These are phyloP conservation scores for Orientallactaga bullata DNA, from an alignment of 2,113 vertebrate genomes.

Conservation along the genomic window DNA sequence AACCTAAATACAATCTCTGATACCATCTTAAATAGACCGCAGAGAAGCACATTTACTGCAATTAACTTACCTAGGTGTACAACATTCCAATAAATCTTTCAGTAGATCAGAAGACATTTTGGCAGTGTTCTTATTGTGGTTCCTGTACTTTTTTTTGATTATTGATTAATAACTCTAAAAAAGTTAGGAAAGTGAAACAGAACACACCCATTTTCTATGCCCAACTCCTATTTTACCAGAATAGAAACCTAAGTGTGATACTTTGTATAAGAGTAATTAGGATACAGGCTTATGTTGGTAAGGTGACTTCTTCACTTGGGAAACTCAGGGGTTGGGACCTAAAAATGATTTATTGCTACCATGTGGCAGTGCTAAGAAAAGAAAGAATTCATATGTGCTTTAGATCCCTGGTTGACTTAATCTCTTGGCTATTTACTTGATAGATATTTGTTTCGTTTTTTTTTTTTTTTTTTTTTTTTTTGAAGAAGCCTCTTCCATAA, in stretches of 20 bases:
- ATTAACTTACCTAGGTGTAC: background rate
- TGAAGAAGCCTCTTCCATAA: constrained; percentile 32
- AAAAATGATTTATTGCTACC: background rate
- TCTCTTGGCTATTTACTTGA: constrained; percentile 4
- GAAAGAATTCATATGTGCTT: constrained; percentile 20
- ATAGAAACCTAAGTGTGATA: constrained; percentile 58
- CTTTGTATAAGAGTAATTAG: constrained; percentile 65
- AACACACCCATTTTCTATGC: constrained; percentile 48
- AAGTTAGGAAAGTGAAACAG: background rate
- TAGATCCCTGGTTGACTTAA: background rate
- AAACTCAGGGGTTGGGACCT: constrained; percentile 32
- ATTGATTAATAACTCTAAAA: constrained; percentile 8
- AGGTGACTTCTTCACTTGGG: background rate
- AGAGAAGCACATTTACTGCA: background rate
- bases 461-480: background rate
- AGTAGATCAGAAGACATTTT: background rate
- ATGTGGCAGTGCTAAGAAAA: background rate
- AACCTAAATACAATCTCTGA: background rate
- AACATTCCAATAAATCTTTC: constrained; percentile 1
- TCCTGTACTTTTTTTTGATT: background rate
- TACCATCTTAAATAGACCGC: background rate
- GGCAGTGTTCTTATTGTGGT: background rate
- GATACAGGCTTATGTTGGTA: constrained; percentile 55
- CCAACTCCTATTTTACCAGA: background rate
- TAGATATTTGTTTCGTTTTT: background rate